Evolutionary conservation across 2,888 invertebrate species (phyloP).

Genomic region (Nemurella pictetii): DNA sequence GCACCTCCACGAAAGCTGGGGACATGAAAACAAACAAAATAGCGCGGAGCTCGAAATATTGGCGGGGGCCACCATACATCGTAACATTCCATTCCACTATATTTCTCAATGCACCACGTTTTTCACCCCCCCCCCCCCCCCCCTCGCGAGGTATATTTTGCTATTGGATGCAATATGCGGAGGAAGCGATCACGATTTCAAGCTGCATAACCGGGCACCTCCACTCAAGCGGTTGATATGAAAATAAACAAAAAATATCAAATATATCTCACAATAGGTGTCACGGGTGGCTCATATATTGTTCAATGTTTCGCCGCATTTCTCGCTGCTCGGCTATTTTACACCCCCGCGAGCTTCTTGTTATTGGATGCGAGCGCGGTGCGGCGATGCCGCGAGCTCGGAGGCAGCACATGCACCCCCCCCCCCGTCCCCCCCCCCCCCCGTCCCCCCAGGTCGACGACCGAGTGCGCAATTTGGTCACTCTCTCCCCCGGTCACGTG

Average conservation of each 20-base stretch:
- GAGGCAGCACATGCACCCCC: not conserved
- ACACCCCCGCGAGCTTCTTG: not conserved
- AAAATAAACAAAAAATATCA: not conserved
- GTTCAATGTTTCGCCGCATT: not conserved
- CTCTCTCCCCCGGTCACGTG: not conserved
- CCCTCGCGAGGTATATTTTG: too few relatives aligned
- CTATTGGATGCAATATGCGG: too few relatives aligned
- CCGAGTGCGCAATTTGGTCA: not conserved
- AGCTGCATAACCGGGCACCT: not conserved
- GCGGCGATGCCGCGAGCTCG: too few relatives aligned
- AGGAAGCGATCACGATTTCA: not conserved
- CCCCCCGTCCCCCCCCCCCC: too few relatives aligned
- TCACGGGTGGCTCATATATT: not conserved
- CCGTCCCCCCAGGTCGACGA: not conserved
- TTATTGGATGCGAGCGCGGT: not conserved
- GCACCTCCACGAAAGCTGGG: too few relatives aligned
- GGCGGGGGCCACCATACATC: too few relatives aligned
- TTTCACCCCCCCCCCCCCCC: too few relatives aligned
- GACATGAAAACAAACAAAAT: too few relatives aligned
- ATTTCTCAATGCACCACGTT: too few relatives aligned
- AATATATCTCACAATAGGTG: too few relatives aligned
- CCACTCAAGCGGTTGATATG: not conserved
- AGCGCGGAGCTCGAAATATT: too few relatives aligned
- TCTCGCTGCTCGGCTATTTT: not conserved
- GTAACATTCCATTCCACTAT: too few relatives aligned